Conservation (phyloP, 92 coral and sea anemone species). For the Chrysogorgia sp. region DNA sequence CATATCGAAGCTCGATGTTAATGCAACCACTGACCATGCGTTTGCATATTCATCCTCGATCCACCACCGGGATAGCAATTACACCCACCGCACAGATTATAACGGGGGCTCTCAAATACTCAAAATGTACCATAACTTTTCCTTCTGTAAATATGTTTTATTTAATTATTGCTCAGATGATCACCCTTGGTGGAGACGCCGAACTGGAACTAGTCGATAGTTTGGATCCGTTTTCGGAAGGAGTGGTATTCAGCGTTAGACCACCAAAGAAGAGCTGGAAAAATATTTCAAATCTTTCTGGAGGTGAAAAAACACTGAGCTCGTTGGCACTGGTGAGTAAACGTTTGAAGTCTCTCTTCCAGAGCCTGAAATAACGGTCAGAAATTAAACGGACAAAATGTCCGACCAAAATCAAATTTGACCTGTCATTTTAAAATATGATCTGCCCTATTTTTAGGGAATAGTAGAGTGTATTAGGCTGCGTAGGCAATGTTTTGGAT, state of each 20-base stretch:
- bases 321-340: slow-evolving; percentile 90
- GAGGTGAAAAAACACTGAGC: slow-evolving; percentile 97
- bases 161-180: slow-evolving; percentile 68
- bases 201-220: slow-evolving; percentile 96
- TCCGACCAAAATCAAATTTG: background rate
- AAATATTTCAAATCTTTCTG: slow-evolving; percentile 94
- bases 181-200: slow-evolving; percentile 98
- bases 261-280: slow-evolving; percentile 99
- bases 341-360: background rate
- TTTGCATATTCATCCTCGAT: no score
- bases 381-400: background rate
- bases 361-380: background rate
- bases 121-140: no score
- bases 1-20: no score
- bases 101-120: no score
- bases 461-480: no score
- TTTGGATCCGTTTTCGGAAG: slow-evolving; percentile 99
- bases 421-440: no score
- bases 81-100: no score
- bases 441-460: no score
- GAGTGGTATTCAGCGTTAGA: slow-evolving; percentile 96
- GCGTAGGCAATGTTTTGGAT: no score
- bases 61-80: no score
- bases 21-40: no score
- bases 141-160: no score